Percentiles rank a stretch among this genome's conserved stretches.
Conservation (phyloP, 1,140 invertebrate genomes). For the Akabosia matsudoensis region DNA sequence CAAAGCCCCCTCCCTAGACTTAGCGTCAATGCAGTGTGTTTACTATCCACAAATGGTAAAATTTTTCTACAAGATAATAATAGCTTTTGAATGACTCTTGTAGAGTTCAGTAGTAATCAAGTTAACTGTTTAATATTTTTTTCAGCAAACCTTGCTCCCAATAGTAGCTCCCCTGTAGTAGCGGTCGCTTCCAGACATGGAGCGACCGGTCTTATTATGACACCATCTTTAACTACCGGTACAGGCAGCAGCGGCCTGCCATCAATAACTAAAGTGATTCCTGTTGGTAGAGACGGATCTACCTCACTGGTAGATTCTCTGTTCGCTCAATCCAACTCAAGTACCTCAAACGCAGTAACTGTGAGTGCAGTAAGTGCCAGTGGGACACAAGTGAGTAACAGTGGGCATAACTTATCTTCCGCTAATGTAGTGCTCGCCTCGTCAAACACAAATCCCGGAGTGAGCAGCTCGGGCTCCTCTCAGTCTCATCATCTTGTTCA, state of each 20-base stretch:
- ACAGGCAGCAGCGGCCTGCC: constrained; percentile 29
- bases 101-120: no score
- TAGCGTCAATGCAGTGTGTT: constrained; percentile 28
- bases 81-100: no score
- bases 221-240: constrained; percentile 29
- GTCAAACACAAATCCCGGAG: constrained; percentile 10
- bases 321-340: constrained; percentile 4
- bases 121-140: not conserved
- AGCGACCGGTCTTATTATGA: constrained; percentile 38
- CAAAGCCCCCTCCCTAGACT: constrained; percentile 39
- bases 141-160: constrained; percentile 9
- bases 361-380: constrained; percentile 22
- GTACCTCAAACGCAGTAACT: constrained; percentile 19
- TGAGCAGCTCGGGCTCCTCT: not conserved
- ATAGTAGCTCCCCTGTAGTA: constrained; percentile 36
- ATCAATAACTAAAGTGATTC: constrained; percentile 26
- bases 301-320: not conserved
- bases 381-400: constrained; percentile 18
- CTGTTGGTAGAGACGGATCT: constrained; percentile 13
- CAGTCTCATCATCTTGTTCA: constrained; percentile 40
- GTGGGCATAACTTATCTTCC: constrained; percentile 8
- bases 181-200: constrained; percentile 40
- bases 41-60: constrained; percentile 44
- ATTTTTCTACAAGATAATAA: no score
- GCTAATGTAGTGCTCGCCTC: constrained; percentile 33